phyloP scores from a whole-genome alignment of 1,140 invertebrate genomes.

The Conus ventricosus region DNA sequence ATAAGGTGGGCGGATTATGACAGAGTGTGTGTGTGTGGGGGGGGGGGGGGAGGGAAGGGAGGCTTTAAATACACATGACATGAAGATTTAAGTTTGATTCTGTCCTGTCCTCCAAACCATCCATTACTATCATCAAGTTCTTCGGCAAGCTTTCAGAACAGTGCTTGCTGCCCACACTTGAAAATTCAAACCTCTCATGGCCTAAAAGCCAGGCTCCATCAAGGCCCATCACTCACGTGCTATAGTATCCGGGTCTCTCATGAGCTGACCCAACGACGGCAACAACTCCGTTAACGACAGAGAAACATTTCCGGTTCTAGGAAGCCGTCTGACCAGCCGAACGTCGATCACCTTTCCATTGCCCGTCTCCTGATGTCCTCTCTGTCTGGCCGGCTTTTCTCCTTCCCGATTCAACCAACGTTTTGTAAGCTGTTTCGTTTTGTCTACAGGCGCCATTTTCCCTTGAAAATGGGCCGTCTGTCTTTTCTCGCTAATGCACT shows the following conservation, averaged over 20 bases:
- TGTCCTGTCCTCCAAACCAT: no score
- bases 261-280: slow-evolving; percentile 32
- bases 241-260: slow-evolving; percentile 32
- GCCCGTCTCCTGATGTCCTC: not conserved
- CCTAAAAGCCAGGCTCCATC: slow-evolving; percentile 5
- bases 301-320: slow-evolving; percentile 29
- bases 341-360: not conserved
- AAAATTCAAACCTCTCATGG: not conserved
- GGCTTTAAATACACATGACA: no score
- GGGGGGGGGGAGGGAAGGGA: no score
- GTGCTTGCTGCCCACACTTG: no score
- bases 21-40: no score
- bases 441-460: not conserved
- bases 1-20: no score
- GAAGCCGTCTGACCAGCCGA: slow-evolving; percentile 23
- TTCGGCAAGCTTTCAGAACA: no score
- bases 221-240: slow-evolving; percentile 27
- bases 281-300: slow-evolving; percentile 35
- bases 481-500: not conserved
- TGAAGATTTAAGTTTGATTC: no score
- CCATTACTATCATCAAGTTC: no score
- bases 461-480: not conserved
- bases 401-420: not conserved
- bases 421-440: not conserved
- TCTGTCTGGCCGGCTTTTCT: not conserved